Base-by-base conservation (phyloP, 2,797 vertebrate genomes). In the Propithecus perrieri region DNA sequence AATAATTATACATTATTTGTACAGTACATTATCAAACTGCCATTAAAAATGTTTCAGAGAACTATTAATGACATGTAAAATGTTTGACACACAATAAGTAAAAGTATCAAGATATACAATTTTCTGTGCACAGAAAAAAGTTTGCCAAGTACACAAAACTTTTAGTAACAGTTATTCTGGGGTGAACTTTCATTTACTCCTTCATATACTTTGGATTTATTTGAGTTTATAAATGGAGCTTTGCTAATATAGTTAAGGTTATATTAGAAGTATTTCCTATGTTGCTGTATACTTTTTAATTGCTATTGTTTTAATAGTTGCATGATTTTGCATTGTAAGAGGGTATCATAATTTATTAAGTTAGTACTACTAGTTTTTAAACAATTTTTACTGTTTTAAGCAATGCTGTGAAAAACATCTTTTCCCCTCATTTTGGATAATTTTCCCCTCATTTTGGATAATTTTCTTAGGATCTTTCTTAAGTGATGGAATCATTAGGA, bases 391-490 rank as follows among this genome's bases (percentile, higher is more conserved):
- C 24, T 59, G 55, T 84, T 91, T 83, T 91, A 67, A 85, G 30
- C 30, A 57, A 57, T 76, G 43, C n/a, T 59, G 5, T 87, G 41
- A 67, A 94, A 95, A 81, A 76, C 8, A 78, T 57, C n/a, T n/a
- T n/a, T 78, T 74, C 55, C 30, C 20, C 15, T 24, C n/a, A 43
- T 83, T 94, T 90, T 87, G 6, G 22, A 38, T 92, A 86, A 90
- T 90, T 90, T 78, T 74, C 55, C 30, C 20, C 15, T 24, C n/a
- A 43, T 83, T 94, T 90, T 87, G 6, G 22, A 38, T 92, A 86
- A 90, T 90, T 90, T 94, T 80, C 61, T 75, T 94, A 96, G n/a
- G 48, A 48, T 76, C 53, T 85, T 95, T 89, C 92, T 86, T 83
- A 63, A 89, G 72, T 91, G 46, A 6, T 76, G 3, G 26, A 92